Conservation (phyloP, 2,888 invertebrate genomes). For the Encarsia formosa region DNA sequence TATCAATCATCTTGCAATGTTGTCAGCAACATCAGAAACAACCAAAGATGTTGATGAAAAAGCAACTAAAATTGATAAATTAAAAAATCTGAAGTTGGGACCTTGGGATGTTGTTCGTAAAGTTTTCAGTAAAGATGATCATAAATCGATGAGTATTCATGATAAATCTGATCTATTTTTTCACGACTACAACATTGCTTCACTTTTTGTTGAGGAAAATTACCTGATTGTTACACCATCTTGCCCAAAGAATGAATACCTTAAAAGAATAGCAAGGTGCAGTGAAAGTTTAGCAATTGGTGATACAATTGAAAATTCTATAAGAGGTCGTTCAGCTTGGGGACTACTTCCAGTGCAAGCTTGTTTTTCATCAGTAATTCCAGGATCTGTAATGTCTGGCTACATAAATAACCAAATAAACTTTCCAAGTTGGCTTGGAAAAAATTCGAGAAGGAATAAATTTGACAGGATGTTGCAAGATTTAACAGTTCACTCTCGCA, state of each 20-base stretch:
- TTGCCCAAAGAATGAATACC: conserved; percentile 60
- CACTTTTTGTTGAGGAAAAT: conserved; percentile 97
- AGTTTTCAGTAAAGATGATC: conserved; percentile 79
- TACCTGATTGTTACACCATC: conserved; percentile 79
- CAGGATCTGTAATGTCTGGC: conserved; percentile 82
- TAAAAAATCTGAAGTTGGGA: conserved; percentile 82
- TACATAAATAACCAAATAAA: conserved; percentile 73
- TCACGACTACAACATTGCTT: conserved; percentile 93
- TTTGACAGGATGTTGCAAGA: conserved; percentile 56
- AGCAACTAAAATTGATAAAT: conserved; percentile 47
- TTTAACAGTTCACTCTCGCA: conserved; percentile 42
- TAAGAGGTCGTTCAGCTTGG: conserved; percentile 82
- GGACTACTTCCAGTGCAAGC: conserved; percentile 81
- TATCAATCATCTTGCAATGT: conserved; percentile 82
- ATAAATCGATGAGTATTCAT: conserved; percentile 69
- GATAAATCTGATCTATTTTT: conserved; percentile 93
- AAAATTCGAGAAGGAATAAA: conserved; percentile 82
- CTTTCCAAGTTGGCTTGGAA: conserved; percentile 95
- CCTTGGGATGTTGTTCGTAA: conserved; percentile 91
- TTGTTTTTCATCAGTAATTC: conserved; percentile 85
- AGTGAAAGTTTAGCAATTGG: conserved; percentile 84
- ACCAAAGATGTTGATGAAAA: background rate
- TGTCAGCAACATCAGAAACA: conserved; percentile 53
- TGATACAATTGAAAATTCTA: conserved; percentile 77
- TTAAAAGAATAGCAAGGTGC: conserved; percentile 70